Evolutionary conservation across 2,113 vertebrate genomes (phyloP), one percentile per base, ranked within the genome.

Genomic region (Rhinolophus ferrumequinum): DNA sequence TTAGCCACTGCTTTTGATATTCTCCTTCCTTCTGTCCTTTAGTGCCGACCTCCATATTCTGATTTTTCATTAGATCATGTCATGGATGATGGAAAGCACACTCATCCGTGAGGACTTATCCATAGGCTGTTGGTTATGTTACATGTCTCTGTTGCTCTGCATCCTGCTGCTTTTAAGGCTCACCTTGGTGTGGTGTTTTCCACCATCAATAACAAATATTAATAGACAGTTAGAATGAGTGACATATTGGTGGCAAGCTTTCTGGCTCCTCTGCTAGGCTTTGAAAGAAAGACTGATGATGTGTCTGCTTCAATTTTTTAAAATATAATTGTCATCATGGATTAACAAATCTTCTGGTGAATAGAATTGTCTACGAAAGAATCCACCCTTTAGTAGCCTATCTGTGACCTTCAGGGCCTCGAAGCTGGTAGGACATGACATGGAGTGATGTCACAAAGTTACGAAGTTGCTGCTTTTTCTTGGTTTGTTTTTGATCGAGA

Each of bases 101-200:
- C 99, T 99, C 98, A 99, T 99, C 98, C 99, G 99, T 5, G 99
- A 99, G 16, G 99, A 99, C 97, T 98, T 99, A 96, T 99, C 99
- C 97, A 99, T 99, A 99, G 98, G 98, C 98, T 89, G 98, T 99
- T 60, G 99, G 98, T 95, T 99, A 99, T 94, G 99, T 95, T 99
- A 99, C 97, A 98, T 99, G 98, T 99, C 99, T 80, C 98, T 99
- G 96, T 98, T 99, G 97, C 98, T 99, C 97, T 99, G 99, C 98
- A 98, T 93, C 98, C 98, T 52, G 98, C 98, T 10, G 99, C 99
- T 82, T 99, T 99, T 84, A 99, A 99, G 97, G 99, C 98, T 84
- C 99, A 99, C 95, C 98, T 98, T 3, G 98, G 98, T 44, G 98
- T 44, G 99, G 99, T 52, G 98, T 99, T 67, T 99, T 99, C 98